phyloP scores from a whole-genome alignment of 2,113 vertebrate species.

The Campylorhamphus procurvoides region DNA sequence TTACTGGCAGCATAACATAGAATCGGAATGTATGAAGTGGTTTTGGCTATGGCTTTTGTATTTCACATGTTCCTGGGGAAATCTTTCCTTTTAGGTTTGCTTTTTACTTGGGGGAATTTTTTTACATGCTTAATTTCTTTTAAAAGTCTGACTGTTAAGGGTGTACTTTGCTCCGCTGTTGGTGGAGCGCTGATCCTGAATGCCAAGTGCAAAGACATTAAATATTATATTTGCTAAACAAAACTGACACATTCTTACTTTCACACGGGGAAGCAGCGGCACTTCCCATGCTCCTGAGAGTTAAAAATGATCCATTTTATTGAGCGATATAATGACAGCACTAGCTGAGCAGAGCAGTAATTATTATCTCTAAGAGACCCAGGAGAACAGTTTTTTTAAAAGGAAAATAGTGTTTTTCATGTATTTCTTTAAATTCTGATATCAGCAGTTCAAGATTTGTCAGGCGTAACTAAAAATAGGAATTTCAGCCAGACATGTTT shows the following conservation, averaged over 20 bases:
- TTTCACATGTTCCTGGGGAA: not conserved
- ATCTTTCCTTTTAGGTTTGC: not conserved
- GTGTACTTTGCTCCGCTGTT: conserved; percentile 15
- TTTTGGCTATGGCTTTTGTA: not conserved
- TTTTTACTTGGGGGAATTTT: not conserved
- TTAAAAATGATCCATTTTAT: conserved; percentile 79
- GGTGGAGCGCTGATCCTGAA: not conserved
- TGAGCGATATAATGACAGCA: conserved; percentile 73
- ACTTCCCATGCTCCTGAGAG: conserved; percentile 68
- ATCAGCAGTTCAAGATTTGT: conserved; percentile 65
- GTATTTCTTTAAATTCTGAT: conserved; percentile 66
- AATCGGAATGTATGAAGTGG: not conserved
- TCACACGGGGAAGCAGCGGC: conserved; percentile 54
- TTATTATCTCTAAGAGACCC: conserved; percentile 76
- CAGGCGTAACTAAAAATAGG: conserved; percentile 45
- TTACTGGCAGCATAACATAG: not conserved
- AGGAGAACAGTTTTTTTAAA: conserved; percentile 64
- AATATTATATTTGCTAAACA: conserved; percentile 77
- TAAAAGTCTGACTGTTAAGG: not conserved
- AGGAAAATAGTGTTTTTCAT: conserved; percentile 78
- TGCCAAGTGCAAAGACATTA: conserved; percentile 61
- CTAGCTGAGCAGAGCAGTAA: conserved; percentile 73
- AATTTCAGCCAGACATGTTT: not conserved
- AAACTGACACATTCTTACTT: conserved; percentile 73
- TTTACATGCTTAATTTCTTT: not conserved